These are phyloP conservation scores for Siniperca scherzeri DNA, from an alignment of 2,797 vertebrate species.

Conservation along the genomic window DNA sequence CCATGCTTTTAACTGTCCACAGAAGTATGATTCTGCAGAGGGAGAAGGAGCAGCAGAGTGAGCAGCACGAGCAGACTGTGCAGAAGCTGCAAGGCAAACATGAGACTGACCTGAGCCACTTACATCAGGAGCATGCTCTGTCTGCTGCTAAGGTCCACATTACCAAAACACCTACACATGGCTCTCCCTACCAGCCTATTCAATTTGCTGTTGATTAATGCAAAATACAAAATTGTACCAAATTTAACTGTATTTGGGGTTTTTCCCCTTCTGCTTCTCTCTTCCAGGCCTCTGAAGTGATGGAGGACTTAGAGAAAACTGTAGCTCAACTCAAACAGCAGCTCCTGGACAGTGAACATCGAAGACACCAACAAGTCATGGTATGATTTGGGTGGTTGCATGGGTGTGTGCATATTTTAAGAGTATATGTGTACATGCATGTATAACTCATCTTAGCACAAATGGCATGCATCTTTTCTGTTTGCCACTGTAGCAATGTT, in stretches of 20 bases:
- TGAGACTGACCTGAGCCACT: slow-evolving; percentile 86
- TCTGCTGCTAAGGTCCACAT: slow-evolving; percentile 89
- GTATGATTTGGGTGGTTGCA: slow-evolving; percentile 72
- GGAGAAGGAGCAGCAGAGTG: slow-evolving; percentile 86
- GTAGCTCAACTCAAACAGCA: slow-evolving; percentile 87
- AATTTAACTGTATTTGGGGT: neutral
- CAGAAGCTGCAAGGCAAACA: slow-evolving; percentile 87
- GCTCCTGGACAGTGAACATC: slow-evolving; percentile 88
- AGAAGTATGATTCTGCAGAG: slow-evolving; percentile 86
- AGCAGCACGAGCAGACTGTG: slow-evolving; percentile 84
- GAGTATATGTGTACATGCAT: neutral
- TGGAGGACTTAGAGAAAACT: slow-evolving; percentile 87
- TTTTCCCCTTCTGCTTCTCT: slow-evolving; percentile 16
- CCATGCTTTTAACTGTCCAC: slow-evolving; percentile 24
- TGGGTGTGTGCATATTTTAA: neutral
- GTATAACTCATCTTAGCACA: neutral
- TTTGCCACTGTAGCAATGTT: neutral
- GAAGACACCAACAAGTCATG: slow-evolving; percentile 86
- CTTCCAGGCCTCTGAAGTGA: slow-evolving; percentile 87
- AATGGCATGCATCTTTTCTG: neutral
- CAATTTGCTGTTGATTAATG: slow-evolving; percentile 5
- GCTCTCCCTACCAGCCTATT: neutral
- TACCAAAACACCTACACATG: neutral
- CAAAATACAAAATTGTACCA: slow-evolving; percentile 2
- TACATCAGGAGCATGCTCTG: slow-evolving; percentile 89